phyloP scores from a whole-genome alignment of 1,140 invertebrate species.

The Lordiphosa stackelbergi region DNA sequence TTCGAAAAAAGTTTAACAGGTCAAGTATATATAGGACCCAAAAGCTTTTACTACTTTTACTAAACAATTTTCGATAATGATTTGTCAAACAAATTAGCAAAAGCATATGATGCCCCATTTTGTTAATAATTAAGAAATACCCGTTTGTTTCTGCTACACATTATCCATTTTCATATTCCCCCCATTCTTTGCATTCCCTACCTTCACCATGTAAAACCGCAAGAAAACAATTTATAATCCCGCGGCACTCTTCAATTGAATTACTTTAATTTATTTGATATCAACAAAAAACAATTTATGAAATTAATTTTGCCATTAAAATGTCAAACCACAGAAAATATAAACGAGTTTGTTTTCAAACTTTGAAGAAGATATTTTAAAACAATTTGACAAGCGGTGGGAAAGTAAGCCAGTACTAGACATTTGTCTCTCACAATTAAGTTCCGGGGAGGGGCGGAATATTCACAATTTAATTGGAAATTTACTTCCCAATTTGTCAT shows the following conservation, averaged over 20 bases:
- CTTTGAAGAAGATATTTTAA: constrained; percentile 24
- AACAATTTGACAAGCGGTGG: constrained; percentile 34
- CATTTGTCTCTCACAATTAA: constrained; percentile 29
- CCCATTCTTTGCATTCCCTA: not conserved
- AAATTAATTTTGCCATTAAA: constrained; percentile 28
- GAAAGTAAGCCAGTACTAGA: constrained; percentile 29
- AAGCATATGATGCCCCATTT: too few relatives aligned
- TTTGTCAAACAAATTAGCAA: too few relatives aligned
- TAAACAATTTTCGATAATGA: too few relatives aligned
- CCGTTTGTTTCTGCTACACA: too few relatives aligned
- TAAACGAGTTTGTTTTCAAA: constrained; percentile 39
- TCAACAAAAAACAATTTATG: constrained; percentile 24
- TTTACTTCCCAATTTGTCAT: constrained; percentile 62
- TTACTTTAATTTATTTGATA: constrained; percentile 21
- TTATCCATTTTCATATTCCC: too few relatives aligned
- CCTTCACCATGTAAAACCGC: constrained; percentile 12
- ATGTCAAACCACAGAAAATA: constrained; percentile 24
- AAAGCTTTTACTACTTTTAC: too few relatives aligned
- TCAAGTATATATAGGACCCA: too few relatives aligned
- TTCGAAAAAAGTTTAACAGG: too few relatives aligned
- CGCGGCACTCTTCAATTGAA: constrained; percentile 34
- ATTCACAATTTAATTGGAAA: constrained; percentile 18
- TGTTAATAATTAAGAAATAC: too few relatives aligned
- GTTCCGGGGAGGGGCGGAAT: constrained; percentile 30
- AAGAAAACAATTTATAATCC: constrained; percentile 23